Conservation (phyloP, 2,113 vertebrate genomes). For the Oxygymnocypris stewartii region DNA sequence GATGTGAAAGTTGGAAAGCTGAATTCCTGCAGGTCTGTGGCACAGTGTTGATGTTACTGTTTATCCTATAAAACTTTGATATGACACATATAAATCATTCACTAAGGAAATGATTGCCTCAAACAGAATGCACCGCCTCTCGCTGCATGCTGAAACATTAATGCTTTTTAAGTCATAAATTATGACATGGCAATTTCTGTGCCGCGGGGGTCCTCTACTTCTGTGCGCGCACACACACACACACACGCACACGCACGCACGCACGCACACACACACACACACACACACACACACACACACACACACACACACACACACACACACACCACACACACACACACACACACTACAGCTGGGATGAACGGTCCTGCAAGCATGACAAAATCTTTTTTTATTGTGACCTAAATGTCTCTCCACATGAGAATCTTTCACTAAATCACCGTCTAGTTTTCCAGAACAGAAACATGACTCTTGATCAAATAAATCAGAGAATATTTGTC, state of each 20-base stretch:
- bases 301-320: neutral
- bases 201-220: constrained; percentile 25
- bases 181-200: constrained; percentile 65
- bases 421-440: neutral
- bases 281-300: constrained; percentile 22
- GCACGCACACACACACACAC: neutral
- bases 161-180: constrained; percentile 76
- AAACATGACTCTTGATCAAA: constrained; percentile 2
- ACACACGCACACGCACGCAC: constrained; percentile 11
- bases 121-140: constrained; percentile 74
- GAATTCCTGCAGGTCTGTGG: constrained; percentile 12
- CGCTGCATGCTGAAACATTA: constrained; percentile 73
- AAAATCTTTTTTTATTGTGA: constrained; percentile 41
- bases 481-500: neutral
- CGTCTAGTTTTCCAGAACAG: neutral
- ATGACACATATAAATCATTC: constrained; percentile 73
- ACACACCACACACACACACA: constrained; percentile 19
- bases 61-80: constrained; percentile 71
- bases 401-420: constrained; percentile 39
- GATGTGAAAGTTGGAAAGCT: constrained; percentile 27
- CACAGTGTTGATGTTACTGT: constrained; percentile 52
- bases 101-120: constrained; percentile 74
- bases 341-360: constrained; percentile 38
- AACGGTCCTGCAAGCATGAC: constrained; percentile 28
- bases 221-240: neutral